A percentile compares a stretch with the other conserved stretches of the same genome.
Evolutionary conservation across 2,888 invertebrate genomes (phyloP).

Genomic region (Palloptera scutellata): DNA sequence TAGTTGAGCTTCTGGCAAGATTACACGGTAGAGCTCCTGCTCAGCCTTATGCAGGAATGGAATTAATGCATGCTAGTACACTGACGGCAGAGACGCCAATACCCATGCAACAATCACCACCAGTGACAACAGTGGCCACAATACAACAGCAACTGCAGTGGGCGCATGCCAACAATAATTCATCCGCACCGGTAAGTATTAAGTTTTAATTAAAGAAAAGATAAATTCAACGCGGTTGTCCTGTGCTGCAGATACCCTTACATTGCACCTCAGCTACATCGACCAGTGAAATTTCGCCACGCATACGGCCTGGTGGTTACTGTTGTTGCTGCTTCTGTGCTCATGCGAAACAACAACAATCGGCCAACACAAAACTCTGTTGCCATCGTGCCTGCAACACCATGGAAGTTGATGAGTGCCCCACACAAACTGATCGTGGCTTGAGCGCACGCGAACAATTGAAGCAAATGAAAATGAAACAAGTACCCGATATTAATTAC

Average conservation of each 20-base stretch:
- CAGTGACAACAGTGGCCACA: slow-evolving; percentile 35
- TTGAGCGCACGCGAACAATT: slow-evolving; percentile 41
- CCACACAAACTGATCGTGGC: not conserved
- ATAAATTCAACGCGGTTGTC: slow-evolving; percentile 1
- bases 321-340: slow-evolving; percentile 27
- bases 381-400: slow-evolving; percentile 39
- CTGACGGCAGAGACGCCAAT: too few species aligned
- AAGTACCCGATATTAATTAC: not conserved
- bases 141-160: slow-evolving; percentile 50
- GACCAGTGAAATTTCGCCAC: slow-evolving; percentile 40
- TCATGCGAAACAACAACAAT: slow-evolving; percentile 2
- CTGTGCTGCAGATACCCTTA: slow-evolving; percentile 41
- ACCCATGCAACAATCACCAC: slow-evolving; percentile 1
- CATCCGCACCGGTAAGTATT: slow-evolving; percentile 39
- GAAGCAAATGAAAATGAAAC: slow-evolving; percentile 39
- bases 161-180: slow-evolving; percentile 38
- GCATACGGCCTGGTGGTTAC: not conserved
- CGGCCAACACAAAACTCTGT: slow-evolving; percentile 11
- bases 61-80: too few species aligned
- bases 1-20: too few species aligned
- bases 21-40: too few species aligned
- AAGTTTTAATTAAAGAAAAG: not conserved
- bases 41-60: too few species aligned
- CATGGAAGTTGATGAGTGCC: slow-evolving; percentile 14
- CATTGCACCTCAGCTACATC: slow-evolving; percentile 45